phyloP scores from a whole-genome alignment of 2,113 vertebrate genomes.

The Odobenus rosmarus region DNA sequence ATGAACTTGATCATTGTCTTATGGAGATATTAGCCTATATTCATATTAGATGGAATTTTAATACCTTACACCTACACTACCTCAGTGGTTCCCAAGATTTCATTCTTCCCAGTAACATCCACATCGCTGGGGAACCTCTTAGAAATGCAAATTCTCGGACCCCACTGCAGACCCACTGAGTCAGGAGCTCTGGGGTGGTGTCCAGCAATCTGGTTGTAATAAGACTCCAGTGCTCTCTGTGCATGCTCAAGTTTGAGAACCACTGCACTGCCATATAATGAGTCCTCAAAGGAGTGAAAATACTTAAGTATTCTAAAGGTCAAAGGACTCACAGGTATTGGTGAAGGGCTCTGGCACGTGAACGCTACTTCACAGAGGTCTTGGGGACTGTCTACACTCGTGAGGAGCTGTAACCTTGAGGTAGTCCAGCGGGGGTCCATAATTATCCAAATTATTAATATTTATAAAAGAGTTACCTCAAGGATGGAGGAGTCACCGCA shows the following conservation, averaged over 20 bases:
- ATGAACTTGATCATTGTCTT: not conserved
- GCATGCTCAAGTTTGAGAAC: not conserved
- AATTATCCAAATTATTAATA: not conserved
- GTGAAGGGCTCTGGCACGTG: not conserved
- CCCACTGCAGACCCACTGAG: not conserved
- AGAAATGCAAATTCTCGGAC: not conserved
- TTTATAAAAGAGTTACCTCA: not conserved
- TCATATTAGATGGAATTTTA: not conserved
- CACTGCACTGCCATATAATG: not conserved
- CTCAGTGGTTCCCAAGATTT: not conserved
- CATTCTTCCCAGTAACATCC: not conserved
- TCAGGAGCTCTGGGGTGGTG: not conserved
- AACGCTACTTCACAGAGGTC: not conserved
- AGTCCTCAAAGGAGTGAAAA: not conserved
- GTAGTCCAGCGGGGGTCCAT: not conserved
- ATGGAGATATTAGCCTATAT: not conserved
- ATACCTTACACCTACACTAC: no score
- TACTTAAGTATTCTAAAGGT: not conserved
- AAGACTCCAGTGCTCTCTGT: not conserved
- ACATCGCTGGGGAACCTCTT: not conserved
- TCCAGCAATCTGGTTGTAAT: not conserved
- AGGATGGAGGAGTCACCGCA: slow-evolving; percentile 62
- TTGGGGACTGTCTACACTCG: not conserved
- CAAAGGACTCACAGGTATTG: not conserved
- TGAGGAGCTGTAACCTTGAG: not conserved